Base-by-base conservation (phyloP, 2,113 vertebrate genomes). In the Setophaga coronata region DNA sequence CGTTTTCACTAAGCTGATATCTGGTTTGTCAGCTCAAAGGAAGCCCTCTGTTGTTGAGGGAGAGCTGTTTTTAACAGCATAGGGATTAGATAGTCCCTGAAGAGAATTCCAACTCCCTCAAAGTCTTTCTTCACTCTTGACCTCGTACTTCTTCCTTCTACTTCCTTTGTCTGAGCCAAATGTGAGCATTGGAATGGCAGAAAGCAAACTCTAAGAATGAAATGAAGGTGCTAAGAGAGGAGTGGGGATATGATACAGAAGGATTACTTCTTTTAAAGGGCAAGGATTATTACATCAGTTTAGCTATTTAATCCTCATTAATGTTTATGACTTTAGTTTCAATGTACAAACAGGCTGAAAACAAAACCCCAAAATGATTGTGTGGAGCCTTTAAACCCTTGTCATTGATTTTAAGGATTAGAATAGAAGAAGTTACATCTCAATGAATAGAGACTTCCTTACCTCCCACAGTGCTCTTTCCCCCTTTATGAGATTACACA, bases 61-160 rank as follows among this genome's bases (percentile, higher is more conserved):
- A 42, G 13, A 43, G 29, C 19, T 48, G 6, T 38, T 54, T 42
- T 2, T 43, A 82, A 23, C 6, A 67, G 19, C 12, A 7, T 23
- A 21, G 20, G 36, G 36, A 38, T 38, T 38, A 38, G 36, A 38
- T 38, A 38, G 36, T 38, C 36, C 36, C 36, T 38, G 36, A 38
- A 38, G 36, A 38, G 36, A 38, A 38, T 38, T 38, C 36, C 36
- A 38, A 38, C 36, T 38, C 36, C 36, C 36, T 38, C 36, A 38
- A 38, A 38, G 36, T 38, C 36, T 51, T 40, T 64, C 20, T 50
- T 71, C 17, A 64, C 12, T 69, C 34, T 40, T 33, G 26, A 21
- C 13, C 15, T 24, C 0, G 0, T 23, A 12, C 4, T 76, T 7
- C 34, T 73, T 76, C 24, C 34, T 79, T 86, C 25, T 8, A 20